Base-by-base conservation (phyloP, 2,113 vertebrate species). In the Bagarius yarrelli region DNA sequence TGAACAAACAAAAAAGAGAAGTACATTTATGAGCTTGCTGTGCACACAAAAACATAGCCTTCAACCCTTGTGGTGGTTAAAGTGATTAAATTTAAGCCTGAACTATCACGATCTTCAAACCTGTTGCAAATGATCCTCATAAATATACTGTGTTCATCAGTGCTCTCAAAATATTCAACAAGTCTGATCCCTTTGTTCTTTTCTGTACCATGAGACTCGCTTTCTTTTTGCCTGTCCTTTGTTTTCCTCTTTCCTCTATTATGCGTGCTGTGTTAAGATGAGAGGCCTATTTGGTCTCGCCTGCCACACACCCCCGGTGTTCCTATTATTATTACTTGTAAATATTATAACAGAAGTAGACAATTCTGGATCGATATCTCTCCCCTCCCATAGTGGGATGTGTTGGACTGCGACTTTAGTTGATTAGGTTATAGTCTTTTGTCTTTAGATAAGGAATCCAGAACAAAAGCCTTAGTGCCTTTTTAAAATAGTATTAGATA, bases 1-100 rank as follows among this genome's bases (percentile, higher is more conserved):
- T 94, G 89, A 25, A 90, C 59, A 90, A 72, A 90, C 23, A 87
- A 21, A 71, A 66, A 19, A 60, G 18, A 36, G 16, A 73, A 34
- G 30, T 19, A 76, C n/a, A 30, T n/a, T 76, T 27, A 76, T 59
- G 55, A 25, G 16, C n/a, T 34, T 52, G 57, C 27, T 61, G 21
- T 50, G 27, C 34, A 32, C 44, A 71, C 67, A 80, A 32, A 23
- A 11, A 19, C 18, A 12, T 79, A 34, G 19, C 30, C 27, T 73
- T n/a, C 27, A 61, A 55, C 16, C 27, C 8, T 21, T n/a, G 19
- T 11, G 19, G 12, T 80, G 27, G 27, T 52, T 55, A 40, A 76
- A 64, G 9, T 23, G n/a, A 40, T 16, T 18, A 34, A 18, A 50
- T 32, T 6, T 40, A 36, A 44, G 27, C 18, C 3, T 2, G 16